Base-by-base conservation (phyloP, 2,113 vertebrate species). In the Gambusia affinis region DNA sequence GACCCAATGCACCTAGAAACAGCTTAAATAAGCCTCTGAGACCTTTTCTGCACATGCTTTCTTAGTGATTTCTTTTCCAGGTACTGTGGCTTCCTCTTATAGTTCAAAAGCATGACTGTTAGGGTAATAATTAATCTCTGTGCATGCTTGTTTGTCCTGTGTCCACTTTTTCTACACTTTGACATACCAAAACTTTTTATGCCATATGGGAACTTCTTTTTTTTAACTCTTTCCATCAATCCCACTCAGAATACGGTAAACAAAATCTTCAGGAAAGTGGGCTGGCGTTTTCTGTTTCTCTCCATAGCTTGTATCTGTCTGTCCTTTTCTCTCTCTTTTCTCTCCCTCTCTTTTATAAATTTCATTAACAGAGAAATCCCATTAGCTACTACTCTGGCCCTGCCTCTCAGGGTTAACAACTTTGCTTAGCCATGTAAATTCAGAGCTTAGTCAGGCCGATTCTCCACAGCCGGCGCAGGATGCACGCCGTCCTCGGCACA, bases 341-440 rank as follows among this genome's bases (percentile, higher is more conserved):
- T 73, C 70, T 67, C 78, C 37, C 75, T 87, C 80, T 80, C 84
- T 93, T 93, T 93, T 83, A 89, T 89, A 92, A 88, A 95, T 94
- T 94, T 94, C 92, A 94, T 94, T 94, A 94, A 91, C 83, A 83
- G 84, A 90, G 90, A 90, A 94, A 94, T 94, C 91, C 92, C 92
- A 94, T 94, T 94, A 93, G 90, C 88, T 85, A 76, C 79, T 87
- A 83, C 89, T 87, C 88, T 89, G 90, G 90, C 88, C 88, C 87
- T 86, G 81, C 89, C 89, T 91, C 89, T 83, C 88, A 80, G 89
- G 94, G 94, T 95, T 94, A 95, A 93, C 93, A 89, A 93, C 93
- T 94, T 93, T 93, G 92, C 92, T 94, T 93, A 92, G 88, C 93
- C 92, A 94, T 94, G 94, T 95, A 94, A 94, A 95, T 95, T 95